Percentiles rank a stretch among this genome's conserved stretches.
Conservation (phyloP, 1,140 invertebrate species). For the Pseudoatta argentina region DNA sequence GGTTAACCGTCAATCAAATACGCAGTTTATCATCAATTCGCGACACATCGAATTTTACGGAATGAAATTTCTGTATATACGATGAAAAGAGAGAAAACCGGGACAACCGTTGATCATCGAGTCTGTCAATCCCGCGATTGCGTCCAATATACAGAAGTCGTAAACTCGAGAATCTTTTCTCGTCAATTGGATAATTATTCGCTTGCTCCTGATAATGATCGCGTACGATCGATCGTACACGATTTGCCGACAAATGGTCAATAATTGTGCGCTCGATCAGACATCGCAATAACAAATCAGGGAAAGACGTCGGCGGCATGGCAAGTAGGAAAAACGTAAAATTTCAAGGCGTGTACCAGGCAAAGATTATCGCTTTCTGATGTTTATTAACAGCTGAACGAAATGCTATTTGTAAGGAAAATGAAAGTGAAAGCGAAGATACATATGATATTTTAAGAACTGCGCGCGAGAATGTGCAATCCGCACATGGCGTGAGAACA, state of each 20-base stretch:
- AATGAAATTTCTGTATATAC: not conserved
- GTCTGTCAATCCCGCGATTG: not conserved
- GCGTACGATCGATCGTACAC: not conserved
- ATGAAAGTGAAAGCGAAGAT: conserved; percentile 65
- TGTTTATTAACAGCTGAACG: conserved; percentile 53
- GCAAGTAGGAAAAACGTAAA: not conserved
- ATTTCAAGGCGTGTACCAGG: not conserved
- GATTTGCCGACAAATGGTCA: not conserved
- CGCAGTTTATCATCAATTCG: conserved; percentile 40
- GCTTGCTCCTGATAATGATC: conserved; percentile 1
- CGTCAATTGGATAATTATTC: not conserved
- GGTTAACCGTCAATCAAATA: not conserved
- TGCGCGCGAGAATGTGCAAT: conserved; percentile 15
- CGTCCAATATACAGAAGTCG: no score
- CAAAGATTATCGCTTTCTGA: conserved; percentile 50
- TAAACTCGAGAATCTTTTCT: not conserved
- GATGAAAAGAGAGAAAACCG: not conserved
- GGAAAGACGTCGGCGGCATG: not conserved
- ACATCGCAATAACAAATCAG: not conserved
- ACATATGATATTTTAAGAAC: conserved; percentile 57
- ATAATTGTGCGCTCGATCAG: not conserved
- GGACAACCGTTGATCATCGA: not conserved
- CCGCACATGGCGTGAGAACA: conserved; percentile 11
- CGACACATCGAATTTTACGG: not conserved
- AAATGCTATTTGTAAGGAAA: conserved; percentile 59